Evolutionary conservation across 1,140 invertebrate species (phyloP).

Genomic region (Drosophila pachea): DNA sequence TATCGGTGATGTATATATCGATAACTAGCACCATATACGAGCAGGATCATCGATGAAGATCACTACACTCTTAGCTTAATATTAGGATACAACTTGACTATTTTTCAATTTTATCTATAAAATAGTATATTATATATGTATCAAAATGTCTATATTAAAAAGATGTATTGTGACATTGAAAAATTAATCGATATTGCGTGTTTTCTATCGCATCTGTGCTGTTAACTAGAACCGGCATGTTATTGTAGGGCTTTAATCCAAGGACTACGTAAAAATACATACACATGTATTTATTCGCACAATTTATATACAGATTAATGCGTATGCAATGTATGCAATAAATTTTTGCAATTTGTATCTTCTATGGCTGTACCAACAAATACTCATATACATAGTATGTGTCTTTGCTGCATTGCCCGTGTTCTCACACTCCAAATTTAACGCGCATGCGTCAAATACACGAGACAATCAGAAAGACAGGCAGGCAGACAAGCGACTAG

Average conservation of each 20-base stretch:
- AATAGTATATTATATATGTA: not conserved
- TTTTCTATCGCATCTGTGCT: not conserved
- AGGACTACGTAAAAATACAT: constrained; percentile 11
- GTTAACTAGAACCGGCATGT: constrained; percentile 1
- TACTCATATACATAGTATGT: constrained; percentile 2
- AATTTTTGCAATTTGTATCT: constrained; percentile 5
- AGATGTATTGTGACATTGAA: not conserved
- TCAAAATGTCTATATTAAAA: not conserved
- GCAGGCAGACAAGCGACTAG: constrained; percentile 15
- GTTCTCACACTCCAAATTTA: constrained; percentile 9
- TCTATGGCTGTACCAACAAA: not conserved
- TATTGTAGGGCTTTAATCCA: constrained; percentile 12
- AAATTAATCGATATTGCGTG: not conserved
- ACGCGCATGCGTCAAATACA: constrained; percentile 29
- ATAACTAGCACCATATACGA: not conserved
- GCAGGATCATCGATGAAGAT: too few relatives aligned
- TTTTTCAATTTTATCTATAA: too few relatives aligned
- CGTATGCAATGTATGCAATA: not conserved
- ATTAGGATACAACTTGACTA: too few relatives aligned
- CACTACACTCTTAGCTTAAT: too few relatives aligned
- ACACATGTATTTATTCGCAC: constrained; percentile 1
- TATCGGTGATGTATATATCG: constrained; percentile 4
- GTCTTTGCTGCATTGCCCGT: constrained; percentile 20
- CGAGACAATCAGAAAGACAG: constrained; percentile 4
- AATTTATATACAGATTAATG: not conserved